A percentile compares a stretch with the other conserved stretches of the same genome.
phyloP scores from a whole-genome alignment of 2,113 vertebrate species.

The Rallus limicola region DNA sequence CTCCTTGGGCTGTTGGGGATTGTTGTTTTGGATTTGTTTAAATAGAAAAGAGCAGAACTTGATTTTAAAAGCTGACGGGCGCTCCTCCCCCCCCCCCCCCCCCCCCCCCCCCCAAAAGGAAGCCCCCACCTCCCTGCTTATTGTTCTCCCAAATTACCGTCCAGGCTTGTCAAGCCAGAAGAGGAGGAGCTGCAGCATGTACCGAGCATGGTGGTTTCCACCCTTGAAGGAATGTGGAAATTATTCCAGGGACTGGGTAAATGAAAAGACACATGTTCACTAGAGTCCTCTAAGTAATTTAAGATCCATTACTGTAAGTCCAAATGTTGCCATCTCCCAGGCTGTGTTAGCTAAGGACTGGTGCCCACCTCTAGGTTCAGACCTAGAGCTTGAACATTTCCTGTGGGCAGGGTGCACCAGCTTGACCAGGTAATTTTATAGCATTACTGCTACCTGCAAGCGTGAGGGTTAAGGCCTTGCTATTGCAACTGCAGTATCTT shows the following conservation, averaged over 20 bases:
- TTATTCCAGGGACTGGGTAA: conserved; percentile 39
- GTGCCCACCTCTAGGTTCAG: not conserved
- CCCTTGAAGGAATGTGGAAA: conserved; percentile 61
- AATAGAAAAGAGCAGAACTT: not conserved
- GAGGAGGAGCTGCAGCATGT: not conserved
- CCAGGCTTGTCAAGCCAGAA: conserved; percentile 23
- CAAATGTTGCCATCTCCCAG: not conserved
- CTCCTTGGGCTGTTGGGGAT: not conserved
- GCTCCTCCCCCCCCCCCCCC: not conserved
- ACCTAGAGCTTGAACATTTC: not conserved
- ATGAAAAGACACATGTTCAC: conserved; percentile 35
- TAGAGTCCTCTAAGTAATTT: not conserved
- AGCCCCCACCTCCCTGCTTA: conserved; percentile 28
- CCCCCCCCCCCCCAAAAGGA: conserved; percentile 39
- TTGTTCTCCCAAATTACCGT: conserved; percentile 54
- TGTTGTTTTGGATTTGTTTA: too few relatives aligned
- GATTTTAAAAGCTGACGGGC: not conserved
- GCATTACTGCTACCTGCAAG: not conserved
- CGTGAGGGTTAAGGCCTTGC: not conserved
- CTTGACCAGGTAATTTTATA: not conserved
- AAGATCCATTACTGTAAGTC: not conserved
- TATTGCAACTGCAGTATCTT: not conserved
- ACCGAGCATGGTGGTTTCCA: not conserved
- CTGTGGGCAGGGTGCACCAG: not conserved
- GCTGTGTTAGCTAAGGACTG: accelerated